These are phyloP conservation scores for Aplodontia rufa DNA, from an alignment of 2,113 vertebrate genomes.

Conservation along the genomic window DNA sequence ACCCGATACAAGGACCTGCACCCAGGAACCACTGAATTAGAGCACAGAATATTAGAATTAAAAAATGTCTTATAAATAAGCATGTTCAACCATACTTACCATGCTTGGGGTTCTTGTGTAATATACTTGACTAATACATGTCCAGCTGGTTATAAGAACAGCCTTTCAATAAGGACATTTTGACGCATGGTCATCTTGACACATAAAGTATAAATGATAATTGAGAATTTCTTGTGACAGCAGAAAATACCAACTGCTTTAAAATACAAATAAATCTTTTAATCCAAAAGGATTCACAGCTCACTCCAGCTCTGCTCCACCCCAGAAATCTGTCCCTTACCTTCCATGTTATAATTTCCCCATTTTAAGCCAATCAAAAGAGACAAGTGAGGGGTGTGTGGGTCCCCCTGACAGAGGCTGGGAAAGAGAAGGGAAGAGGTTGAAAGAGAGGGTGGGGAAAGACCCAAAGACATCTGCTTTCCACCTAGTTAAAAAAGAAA, in stretches of 20 bases:
- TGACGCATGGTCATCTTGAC: constrained; percentile 43
- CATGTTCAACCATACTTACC: neutral
- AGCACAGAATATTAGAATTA: constrained; percentile 39
- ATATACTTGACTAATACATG: neutral
- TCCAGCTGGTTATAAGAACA: constrained; percentile 28
- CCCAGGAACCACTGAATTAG: neutral
- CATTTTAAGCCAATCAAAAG: neutral
- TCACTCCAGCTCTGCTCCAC: neutral
- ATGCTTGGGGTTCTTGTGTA: neutral
- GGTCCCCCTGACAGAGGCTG: neutral
- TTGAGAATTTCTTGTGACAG: neutral
- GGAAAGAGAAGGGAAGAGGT: too few relatives aligned
- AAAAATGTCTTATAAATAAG: constrained; percentile 9
- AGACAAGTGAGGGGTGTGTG: neutral
- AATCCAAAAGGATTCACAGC: neutral
- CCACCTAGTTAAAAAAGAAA: neutral
- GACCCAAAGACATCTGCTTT: neutral
- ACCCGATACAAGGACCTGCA: neutral
- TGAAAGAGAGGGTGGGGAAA: neutral
- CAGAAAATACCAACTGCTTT: constrained; percentile 21
- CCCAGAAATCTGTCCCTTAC: neutral
- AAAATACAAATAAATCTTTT: constrained; percentile 22
- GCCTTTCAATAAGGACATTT: neutral
- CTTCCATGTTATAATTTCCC: too few relatives aligned
- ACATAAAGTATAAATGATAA: neutral